Conservation (phyloP, 2,888 invertebrate genomes). For the Schizaphis graminum region DNA sequence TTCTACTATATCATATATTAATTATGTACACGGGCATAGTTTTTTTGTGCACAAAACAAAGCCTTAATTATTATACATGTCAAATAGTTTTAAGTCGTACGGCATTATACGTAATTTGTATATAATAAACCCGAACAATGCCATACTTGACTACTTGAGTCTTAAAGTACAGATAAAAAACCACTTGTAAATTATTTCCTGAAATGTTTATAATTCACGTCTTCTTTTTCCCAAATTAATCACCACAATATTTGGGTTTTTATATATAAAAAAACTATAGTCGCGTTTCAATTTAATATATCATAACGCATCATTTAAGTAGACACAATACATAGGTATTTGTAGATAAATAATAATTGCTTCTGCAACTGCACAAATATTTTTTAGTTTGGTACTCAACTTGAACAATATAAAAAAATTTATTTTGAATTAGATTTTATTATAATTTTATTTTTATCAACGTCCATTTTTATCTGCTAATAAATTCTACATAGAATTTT, state of each 20-base stretch:
- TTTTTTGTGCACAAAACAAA: not conserved
- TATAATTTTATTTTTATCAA: not conserved
- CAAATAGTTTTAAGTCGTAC: not conserved
- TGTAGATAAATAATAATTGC: not conserved
- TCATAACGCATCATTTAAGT: too few relatives aligned
- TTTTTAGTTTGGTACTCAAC: not conserved
- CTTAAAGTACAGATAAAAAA: not conserved
- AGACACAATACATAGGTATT: too few relatives aligned
- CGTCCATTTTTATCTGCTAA: not conserved
- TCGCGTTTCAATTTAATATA: not conserved
- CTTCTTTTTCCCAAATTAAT: not conserved
- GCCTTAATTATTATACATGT: not conserved
- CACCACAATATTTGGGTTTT: not conserved
- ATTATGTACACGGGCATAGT: not conserved
- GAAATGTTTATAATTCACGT: not conserved
- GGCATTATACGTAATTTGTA: not conserved
- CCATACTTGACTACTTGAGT: not conserved
- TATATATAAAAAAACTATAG: not conserved
- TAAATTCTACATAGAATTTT: not conserved
- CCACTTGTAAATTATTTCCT: not conserved
- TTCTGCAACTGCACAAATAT: not conserved
- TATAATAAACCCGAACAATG: not conserved
- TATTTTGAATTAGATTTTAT: not conserved
- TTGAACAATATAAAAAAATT: not conserved
- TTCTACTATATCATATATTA: not conserved